Conservation (phyloP, 1,140 invertebrate genomes). For the Ceratina calcarata region DNA sequence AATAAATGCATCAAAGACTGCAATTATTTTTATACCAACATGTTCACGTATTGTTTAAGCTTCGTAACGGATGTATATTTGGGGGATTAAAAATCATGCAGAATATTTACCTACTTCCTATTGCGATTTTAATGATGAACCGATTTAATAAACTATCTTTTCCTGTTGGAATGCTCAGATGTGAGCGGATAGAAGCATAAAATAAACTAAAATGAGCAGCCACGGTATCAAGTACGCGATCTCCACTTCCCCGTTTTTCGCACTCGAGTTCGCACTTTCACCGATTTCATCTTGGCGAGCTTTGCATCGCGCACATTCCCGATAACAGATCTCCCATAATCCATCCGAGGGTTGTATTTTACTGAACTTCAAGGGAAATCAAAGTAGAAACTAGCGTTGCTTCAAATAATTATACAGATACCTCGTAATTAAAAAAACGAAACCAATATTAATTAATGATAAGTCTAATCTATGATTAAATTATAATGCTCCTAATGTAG, state of each 20-base stretch:
- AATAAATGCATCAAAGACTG: no score
- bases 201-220: not conserved
- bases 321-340: conserved; percentile 3
- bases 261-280: conserved; percentile 17
- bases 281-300: conserved; percentile 23
- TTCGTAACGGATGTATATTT: no score
- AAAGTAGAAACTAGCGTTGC: not conserved
- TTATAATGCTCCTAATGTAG: no score
- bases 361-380: not conserved
- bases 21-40: no score
- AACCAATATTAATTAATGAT: no score
- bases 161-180: not conserved
- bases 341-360: not conserved
- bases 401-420: not conserved
- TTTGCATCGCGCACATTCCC: not conserved
- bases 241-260: conserved; percentile 16
- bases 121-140: not conserved
- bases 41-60: no score
- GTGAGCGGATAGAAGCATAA: not conserved
- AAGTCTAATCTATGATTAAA: no score
- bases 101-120: no score
- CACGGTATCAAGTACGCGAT: conserved; percentile 11
- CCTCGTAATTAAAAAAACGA: not conserved
- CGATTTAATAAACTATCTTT: conserved; percentile 6
- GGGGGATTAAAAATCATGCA: no score